Conservation (phyloP, 1,140 invertebrate genomes). For the Trachymyrmex cornetzi region DNA sequence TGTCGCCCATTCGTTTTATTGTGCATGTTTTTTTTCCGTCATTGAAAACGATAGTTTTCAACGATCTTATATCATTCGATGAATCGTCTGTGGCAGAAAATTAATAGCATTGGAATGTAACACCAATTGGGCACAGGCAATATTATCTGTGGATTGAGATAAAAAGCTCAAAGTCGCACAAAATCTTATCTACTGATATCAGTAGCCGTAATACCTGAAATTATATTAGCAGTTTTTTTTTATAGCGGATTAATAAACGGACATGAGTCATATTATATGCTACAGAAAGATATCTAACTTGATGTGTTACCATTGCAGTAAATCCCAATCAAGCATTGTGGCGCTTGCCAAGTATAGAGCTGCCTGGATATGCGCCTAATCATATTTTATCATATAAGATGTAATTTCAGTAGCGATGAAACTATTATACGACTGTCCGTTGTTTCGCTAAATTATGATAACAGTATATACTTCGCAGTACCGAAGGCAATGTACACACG, state of each 20-base stretch:
- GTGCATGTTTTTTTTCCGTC: not conserved
- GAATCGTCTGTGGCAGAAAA: not conserved
- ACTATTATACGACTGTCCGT: not conserved
- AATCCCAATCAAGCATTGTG: conserved; percentile 35
- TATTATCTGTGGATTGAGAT: conserved; percentile 17
- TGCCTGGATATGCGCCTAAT: conserved; percentile 29
- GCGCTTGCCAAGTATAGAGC: conserved; percentile 34
- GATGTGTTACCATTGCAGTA: conserved; percentile 72
- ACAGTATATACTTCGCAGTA: not conserved
- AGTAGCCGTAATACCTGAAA: conserved; percentile 57
- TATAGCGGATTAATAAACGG: conserved; percentile 3
- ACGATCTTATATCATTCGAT: not conserved
- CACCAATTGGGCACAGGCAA: not conserved
- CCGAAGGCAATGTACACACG: not conserved
- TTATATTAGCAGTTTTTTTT: conserved; percentile 41
- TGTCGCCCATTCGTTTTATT: not conserved
- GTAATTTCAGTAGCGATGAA: conserved; percentile 28
- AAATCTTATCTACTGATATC: conserved; percentile 51
- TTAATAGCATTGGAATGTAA: conserved; percentile 11
- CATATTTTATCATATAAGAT: not conserved
- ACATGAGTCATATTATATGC: conserved; percentile 36
- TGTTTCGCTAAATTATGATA: conserved; percentile 10
- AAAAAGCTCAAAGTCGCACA: conserved; percentile 27
- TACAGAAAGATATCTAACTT: conserved; percentile 63
- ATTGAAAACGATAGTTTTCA: not conserved